Percentiles rank a stretch among this genome's conserved stretches.
phyloP scores from a whole-genome alignment of 1,140 invertebrate genomes.

The Cotesia glomerata region DNA sequence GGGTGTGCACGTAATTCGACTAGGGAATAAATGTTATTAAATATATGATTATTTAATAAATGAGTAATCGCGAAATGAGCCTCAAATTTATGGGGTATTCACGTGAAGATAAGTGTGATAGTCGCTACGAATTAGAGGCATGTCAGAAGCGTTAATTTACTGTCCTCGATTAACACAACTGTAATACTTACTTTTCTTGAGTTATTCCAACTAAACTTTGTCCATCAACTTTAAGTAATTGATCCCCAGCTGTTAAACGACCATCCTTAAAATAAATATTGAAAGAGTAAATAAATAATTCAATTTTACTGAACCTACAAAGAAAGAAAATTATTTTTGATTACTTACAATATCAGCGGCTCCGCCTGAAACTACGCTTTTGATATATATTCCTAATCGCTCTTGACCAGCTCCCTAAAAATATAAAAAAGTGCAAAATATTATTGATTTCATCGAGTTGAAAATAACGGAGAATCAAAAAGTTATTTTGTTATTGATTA shows the following conservation, averaged over 20 bases:
- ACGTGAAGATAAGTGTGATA: too few relatives aligned
- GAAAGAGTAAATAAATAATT: background rate
- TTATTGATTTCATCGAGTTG: conserved; percentile 24
- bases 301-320: background rate
- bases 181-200: conserved; percentile 84
- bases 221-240: conserved; percentile 95
- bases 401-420: conserved; percentile 86
- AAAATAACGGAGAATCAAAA: conserved; percentile 11
- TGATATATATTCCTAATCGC: conserved; percentile 95
- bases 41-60: too few relatives aligned
- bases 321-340: background rate
- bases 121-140: too few relatives aligned
- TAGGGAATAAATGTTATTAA: too few relatives aligned
- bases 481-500: too few relatives aligned
- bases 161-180: background rate
- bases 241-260: conserved; percentile 93
- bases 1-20: too few relatives aligned
- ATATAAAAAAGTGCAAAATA: conserved; percentile 38
- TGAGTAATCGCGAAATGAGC: too few relatives aligned
- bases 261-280: conserved; percentile 73
- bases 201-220: conserved; percentile 95
- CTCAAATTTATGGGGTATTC: too few relatives aligned
- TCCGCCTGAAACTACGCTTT: conserved; percentile 94
- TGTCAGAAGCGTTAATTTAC: too few relatives aligned
- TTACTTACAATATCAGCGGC: conserved; percentile 86